A percentile compares a stretch with the other conserved stretches of the same genome.
These are phyloP conservation scores for Andrena flavipes DNA, from an alignment of 2,888 invertebrate species.

Conservation along the genomic window DNA sequence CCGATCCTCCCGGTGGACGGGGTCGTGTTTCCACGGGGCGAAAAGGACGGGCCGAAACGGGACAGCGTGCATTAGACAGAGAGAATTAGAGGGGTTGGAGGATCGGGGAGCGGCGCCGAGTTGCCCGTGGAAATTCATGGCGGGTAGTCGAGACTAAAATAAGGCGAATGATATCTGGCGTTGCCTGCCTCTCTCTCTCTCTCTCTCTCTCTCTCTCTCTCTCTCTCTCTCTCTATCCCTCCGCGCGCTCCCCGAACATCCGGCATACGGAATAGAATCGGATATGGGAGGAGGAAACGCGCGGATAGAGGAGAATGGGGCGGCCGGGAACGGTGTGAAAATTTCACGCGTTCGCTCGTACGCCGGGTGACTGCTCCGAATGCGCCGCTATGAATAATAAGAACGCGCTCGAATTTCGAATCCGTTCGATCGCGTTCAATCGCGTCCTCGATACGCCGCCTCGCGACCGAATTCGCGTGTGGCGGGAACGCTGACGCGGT, in stretches of 20 bases:
- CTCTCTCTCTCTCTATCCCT: background rate
- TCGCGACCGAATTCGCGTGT: constrained; percentile 5
- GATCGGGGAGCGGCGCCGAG: background rate
- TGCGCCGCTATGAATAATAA: constrained; percentile 73
- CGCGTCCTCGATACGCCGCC: background rate
- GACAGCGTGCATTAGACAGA: background rate
- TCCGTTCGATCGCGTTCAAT: constrained; percentile 38
- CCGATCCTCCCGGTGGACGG: background rate
- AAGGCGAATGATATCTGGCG: constrained; percentile 57
- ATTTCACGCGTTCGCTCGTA: constrained; percentile 68
- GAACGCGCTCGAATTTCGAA: constrained; percentile 59
- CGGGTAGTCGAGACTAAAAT: constrained; percentile 48
- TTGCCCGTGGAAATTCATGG: constrained; percentile 44
- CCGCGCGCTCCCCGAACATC: constrained; percentile 29
- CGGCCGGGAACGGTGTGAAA: constrained; percentile 73
- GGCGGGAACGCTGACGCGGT: background rate
- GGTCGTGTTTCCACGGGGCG: constrained; percentile 28
- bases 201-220: background rate
- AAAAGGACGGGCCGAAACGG: constrained; percentile 16
- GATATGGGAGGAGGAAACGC: constrained; percentile 42
- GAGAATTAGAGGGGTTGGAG: background rate
- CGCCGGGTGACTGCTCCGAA: constrained; percentile 69
- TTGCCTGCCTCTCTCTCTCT: background rate
- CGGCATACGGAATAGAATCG: constrained; percentile 54
- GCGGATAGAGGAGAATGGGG: constrained; percentile 15